Percentiles rank a stretch among this genome's conserved stretches.
Conservation (phyloP, 2,797 vertebrate species). For the Tympanoctomys barrerae region DNA sequence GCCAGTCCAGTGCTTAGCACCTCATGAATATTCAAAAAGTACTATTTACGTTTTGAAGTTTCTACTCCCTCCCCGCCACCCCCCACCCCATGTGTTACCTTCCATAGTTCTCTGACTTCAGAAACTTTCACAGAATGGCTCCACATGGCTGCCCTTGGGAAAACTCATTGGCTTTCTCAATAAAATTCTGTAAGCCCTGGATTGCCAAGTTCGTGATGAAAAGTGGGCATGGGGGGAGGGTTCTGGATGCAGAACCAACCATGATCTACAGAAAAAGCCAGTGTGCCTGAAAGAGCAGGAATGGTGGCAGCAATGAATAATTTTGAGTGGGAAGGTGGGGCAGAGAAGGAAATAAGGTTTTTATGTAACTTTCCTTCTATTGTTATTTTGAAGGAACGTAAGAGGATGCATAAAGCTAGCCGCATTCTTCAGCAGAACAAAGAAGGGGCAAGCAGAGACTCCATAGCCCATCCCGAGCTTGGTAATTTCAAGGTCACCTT, state of each 20-base stretch:
- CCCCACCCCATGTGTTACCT: background rate
- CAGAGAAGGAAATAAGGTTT: background rate
- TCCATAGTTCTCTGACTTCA: background rate
- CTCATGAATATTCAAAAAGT: background rate
- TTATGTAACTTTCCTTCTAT: background rate
- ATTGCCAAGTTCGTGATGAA: background rate
- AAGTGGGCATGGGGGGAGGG: background rate
- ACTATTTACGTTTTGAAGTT: background rate
- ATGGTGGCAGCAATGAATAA: background rate
- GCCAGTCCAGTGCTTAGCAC: background rate
- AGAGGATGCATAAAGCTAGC: background rate
- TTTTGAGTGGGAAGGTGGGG: background rate
- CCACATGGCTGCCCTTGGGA: background rate
- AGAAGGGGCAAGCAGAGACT: background rate
- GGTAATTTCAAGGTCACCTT: background rate
- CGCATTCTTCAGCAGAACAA: background rate
- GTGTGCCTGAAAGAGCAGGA: background rate
- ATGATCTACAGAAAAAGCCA: background rate
- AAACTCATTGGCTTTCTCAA: background rate
- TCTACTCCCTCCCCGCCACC: background rate
- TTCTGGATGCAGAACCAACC: background rate
- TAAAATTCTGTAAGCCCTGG: background rate
- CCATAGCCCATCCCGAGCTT: too few species aligned
- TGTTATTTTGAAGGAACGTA: background rate
- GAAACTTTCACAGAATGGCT: constrained; percentile 3